phyloP scores from a whole-genome alignment of 2,888 invertebrate species.

The Tipula lateralis region DNA sequence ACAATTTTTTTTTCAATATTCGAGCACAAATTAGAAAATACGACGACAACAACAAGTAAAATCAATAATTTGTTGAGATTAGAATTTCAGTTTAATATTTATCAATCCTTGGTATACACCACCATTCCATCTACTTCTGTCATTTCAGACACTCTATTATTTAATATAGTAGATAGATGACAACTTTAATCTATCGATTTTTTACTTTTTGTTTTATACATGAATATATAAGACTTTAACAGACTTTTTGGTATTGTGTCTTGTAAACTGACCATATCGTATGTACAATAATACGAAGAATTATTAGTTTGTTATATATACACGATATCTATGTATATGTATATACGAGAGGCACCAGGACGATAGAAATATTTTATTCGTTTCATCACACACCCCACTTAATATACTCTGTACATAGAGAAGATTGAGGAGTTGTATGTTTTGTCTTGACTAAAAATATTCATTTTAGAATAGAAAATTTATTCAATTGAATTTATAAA shows the following conservation, averaged over 20 bases:
- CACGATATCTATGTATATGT: not conserved
- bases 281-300: not conserved
- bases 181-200: conserved; percentile 19
- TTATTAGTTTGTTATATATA: not conserved
- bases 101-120: not conserved
- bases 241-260: not conserved
- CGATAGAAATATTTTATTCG: not conserved
- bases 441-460: conserved; percentile 3
- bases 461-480: not conserved
- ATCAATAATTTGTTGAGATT: not conserved
- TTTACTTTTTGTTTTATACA: not conserved
- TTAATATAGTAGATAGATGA: not conserved
- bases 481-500: conserved; percentile 21
- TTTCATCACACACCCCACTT: not conserved
- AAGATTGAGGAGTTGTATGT: not conserved
- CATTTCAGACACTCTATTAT: not conserved
- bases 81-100: not conserved
- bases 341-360: not conserved
- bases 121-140: not conserved
- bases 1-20: not conserved
- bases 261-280: not conserved
- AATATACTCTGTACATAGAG: not conserved
- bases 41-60: not conserved
- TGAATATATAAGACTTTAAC: not conserved
- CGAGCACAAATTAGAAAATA: not conserved